Evolutionary conservation across 2,797 vertebrate genomes (phyloP).

Genomic region (Artibeus lituratus): DNA sequence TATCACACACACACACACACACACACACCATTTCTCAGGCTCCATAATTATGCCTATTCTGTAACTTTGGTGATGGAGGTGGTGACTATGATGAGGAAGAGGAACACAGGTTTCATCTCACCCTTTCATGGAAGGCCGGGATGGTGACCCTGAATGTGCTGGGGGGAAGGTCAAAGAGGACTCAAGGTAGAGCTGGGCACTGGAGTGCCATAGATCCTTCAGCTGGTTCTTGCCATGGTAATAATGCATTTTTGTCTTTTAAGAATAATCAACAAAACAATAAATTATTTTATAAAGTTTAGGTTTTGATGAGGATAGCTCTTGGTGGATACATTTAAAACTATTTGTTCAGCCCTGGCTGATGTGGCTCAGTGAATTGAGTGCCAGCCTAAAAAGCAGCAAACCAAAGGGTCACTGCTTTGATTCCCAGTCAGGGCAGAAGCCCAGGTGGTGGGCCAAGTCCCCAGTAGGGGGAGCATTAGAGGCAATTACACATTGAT

Average conservation of each 20-base stretch:
- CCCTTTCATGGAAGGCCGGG: neutral
- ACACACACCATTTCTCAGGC: neutral
- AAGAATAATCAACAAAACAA: neutral
- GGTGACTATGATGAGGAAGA: neutral
- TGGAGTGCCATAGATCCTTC: neutral
- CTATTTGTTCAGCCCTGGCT: neutral
- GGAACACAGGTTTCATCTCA: neutral
- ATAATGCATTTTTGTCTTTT: neutral
- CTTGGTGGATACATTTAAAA: neutral
- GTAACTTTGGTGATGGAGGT: neutral
- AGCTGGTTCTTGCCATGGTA: neutral
- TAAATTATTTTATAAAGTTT: neutral
- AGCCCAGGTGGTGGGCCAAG: too few relatives aligned
- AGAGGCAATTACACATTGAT: too few relatives aligned
- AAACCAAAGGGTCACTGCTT: too few relatives aligned
- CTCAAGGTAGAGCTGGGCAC: too few relatives aligned
- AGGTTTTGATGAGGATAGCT: neutral
- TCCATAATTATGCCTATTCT: neutral
- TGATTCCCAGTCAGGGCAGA: too few relatives aligned
- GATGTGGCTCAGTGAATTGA: too few relatives aligned
- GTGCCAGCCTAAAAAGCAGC: too few relatives aligned
- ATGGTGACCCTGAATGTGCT: neutral
- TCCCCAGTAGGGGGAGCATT: too few relatives aligned
- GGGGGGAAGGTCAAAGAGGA: neutral
- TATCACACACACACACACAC: neutral